Percentiles rank a stretch among this genome's conserved stretches.
phyloP scores from a whole-genome alignment of 2,888 invertebrate species.

The Trisateles emortualis region DNA sequence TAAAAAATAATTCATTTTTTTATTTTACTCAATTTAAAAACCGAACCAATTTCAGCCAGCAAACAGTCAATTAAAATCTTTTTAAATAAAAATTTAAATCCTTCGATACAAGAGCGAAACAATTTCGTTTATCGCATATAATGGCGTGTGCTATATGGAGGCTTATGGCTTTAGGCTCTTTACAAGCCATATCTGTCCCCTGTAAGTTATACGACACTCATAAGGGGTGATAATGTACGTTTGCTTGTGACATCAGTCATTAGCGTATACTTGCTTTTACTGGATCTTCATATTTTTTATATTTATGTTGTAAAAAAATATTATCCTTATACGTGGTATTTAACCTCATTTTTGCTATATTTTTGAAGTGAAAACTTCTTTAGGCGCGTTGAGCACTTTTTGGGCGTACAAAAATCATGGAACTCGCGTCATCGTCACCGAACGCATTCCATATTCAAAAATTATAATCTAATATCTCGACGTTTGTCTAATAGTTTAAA shows the following conservation, averaged over 20 bases:
- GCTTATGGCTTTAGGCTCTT: conserved; percentile 10
- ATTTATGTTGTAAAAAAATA: neutral
- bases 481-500: too few species aligned
- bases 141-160: conserved; percentile 15
- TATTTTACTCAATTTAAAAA: neutral
- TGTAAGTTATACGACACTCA: conserved; percentile 33
- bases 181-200: conserved; percentile 11
- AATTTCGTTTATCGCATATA: conserved; percentile 10
- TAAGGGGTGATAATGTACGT: conserved; percentile 23
- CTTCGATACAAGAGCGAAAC: conserved; percentile 1
- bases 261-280: neutral
- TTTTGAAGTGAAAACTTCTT: too few species aligned
- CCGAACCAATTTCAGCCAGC: conserved; percentile 3
- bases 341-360: too few species aligned
- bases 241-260: conserved; percentile 6
- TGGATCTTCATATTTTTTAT: neutral
- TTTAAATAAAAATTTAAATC: conserved; percentile 3
- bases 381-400: too few species aligned
- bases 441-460: too few species aligned
- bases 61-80: neutral
- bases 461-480: too few species aligned
- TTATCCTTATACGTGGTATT: neutral
- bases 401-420: too few species aligned
- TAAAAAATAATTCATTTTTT: too few species aligned
- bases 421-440: too few species aligned